Evolutionary conservation across 2,797 vertebrate genomes (phyloP).

Genomic region (Ciconia nigra): DNA sequence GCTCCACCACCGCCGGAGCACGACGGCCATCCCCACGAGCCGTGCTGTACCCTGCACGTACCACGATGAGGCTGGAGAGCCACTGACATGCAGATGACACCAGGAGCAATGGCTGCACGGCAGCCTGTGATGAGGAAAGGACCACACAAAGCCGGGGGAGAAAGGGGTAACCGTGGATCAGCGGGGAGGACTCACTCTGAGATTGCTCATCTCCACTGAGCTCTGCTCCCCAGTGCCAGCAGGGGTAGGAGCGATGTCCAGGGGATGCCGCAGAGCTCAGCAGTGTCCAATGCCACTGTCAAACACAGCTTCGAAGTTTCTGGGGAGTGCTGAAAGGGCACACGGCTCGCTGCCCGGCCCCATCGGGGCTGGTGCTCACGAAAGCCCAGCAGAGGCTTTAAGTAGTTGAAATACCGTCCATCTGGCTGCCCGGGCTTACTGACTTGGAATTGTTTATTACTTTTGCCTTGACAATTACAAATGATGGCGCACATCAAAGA

Average conservation of each 20-base stretch:
- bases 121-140: background rate
- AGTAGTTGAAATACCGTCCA: background rate
- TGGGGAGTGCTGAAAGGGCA: background rate
- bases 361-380: background rate
- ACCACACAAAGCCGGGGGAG: background rate
- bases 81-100: background rate
- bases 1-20: background rate
- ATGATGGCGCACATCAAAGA: background rate
- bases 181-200: background rate
- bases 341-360: accelerated
- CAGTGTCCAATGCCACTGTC: background rate
- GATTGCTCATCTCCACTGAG: background rate
- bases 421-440: accelerated
- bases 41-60: accelerated
- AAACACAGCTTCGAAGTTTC: background rate
- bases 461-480: background rate
- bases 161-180: background rate
- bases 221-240: background rate
- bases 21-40: accelerated
- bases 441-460: background rate
- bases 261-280: background rate
- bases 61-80: background rate
- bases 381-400: background rate
- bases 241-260: accelerated
- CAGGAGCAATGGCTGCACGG: background rate